Evolutionary conservation across 2,113 vertebrate genomes (phyloP), one percentile per base, ranked within the genome.

Genomic region (Mustelus asterias): DNA sequence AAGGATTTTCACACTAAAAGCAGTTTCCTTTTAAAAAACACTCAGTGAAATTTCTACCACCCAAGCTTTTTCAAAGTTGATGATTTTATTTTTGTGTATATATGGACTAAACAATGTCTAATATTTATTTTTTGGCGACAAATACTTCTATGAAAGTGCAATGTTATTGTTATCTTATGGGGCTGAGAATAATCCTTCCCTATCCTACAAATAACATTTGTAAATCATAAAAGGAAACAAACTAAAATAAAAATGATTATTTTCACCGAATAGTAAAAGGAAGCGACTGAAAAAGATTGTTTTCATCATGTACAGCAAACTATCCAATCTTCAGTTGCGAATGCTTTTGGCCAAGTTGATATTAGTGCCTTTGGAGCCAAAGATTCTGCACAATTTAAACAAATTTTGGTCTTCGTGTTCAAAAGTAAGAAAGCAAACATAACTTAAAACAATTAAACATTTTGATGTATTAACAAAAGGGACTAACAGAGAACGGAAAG

Each of bases 201-300:
- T 5, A 24, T 70, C 10, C 60, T 94, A 67, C 70, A 94, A 94
- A 94, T 94, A 94, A 94, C 92, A 94, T 26, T 48, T 94, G 22
- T 94, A 70, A 94, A 70, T 44, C 22, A 29, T 24, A 48, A 86
- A 76, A 48, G 37, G 83, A 67, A 93, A n/a, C 22, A 93, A 54
- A 6, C n/a, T 65, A 33, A 65, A 93, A 20, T 93, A 93, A 63
- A 63, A 33, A 37, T 65, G 18, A 33, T n/a, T 88, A 7, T 83
- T 83, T 41, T 83, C 16, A 67, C 1, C 14, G 65, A 93, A 93
- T 65, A 16, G 20, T 16, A 90, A 90, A 83, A 16, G 10, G 26
- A 48, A 94, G 26, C 13, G 70, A 24, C 24, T 26, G 10, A 70
- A 69, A 69, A 41, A 70, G 22, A 41, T 44, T 92, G 16, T n/a